These are phyloP conservation scores for Chromis chromis DNA, from an alignment of 2,797 vertebrate genomes.

Conservation along the genomic window DNA sequence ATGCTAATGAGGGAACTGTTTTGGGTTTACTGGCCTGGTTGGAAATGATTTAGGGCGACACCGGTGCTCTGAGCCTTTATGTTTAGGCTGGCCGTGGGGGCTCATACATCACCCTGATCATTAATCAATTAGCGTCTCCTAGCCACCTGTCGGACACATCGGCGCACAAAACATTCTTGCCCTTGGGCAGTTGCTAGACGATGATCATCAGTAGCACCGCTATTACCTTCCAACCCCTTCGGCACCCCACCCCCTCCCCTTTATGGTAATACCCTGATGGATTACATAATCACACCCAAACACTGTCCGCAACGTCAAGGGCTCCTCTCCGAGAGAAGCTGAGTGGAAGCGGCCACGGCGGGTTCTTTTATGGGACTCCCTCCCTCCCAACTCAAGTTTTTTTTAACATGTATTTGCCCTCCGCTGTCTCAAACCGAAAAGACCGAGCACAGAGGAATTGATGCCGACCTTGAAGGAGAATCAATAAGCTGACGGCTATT, in stretches of 20 bases:
- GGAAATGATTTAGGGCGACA: conserved; percentile 87
- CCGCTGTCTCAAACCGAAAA: conserved; percentile 57
- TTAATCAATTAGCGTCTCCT: conserved; percentile 87
- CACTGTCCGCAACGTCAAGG: conserved; percentile 48
- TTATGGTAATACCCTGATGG: conserved; percentile 74
- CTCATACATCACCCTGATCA: conserved; percentile 85
- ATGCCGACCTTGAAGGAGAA: conserved; percentile 71
- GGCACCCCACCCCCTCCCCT: conserved; percentile 28
- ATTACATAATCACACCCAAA: conserved; percentile 81
- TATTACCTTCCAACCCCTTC: conserved; percentile 63
- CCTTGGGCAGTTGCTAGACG: conserved; percentile 81
- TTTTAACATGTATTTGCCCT: conserved; percentile 53
- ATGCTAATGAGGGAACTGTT: conserved; percentile 84
- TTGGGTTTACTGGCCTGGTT: conserved; percentile 83
- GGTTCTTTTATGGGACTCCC: conserved; percentile 28
- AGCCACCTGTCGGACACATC: conserved; percentile 85
- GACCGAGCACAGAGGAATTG: conserved; percentile 60
- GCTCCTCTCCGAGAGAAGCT: conserved; percentile 35
- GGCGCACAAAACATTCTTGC: conserved; percentile 80
- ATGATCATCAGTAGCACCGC: conserved; percentile 69
- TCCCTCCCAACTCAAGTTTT: conserved; percentile 29
- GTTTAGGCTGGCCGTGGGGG: conserved; percentile 68
- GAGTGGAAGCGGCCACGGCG: conserved; percentile 41
- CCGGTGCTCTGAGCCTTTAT: conserved; percentile 77
- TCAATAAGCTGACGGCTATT: conserved; percentile 75